Evolutionary conservation across 2,797 vertebrate species (phyloP).

Genomic region (Microctenopoma lineatum): DNA sequence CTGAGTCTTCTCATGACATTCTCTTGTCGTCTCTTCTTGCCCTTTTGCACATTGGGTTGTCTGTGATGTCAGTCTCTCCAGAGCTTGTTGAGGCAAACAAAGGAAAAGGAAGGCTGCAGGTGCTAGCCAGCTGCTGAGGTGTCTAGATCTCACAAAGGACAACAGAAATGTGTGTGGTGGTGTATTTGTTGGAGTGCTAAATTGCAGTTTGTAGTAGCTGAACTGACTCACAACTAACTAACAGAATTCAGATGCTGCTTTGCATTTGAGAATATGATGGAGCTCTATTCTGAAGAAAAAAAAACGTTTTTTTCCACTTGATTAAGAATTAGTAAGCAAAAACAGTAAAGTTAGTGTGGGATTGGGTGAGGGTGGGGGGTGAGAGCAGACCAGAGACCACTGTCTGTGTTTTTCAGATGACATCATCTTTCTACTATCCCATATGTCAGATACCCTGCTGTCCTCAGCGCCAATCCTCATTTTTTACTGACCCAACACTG

Average conservation of each 20-base stretch:
- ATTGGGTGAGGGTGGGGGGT: conserved; percentile 48
- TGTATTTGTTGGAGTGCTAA: conserved; percentile 14
- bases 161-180: conserved; percentile 40
- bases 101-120: conserved; percentile 78
- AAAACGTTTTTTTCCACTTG: conserved; percentile 68
- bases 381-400: conserved; percentile 74
- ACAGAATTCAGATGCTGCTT: conserved; percentile 24
- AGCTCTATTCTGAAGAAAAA: conserved; percentile 67
- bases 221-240: conserved; percentile 15
- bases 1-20: conserved; percentile 35
- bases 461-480: conserved; percentile 67
- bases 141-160: conserved; percentile 60
- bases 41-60: conserved; percentile 56
- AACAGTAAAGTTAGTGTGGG: conserved; percentile 43
- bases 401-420: conserved; percentile 83
- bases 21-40: conserved; percentile 24
- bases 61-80: conserved; percentile 79
- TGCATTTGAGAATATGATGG: conserved; percentile 42
- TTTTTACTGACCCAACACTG: conserved; percentile 63
- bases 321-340: conserved; percentile 77
- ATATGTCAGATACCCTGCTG: conserved; percentile 79
- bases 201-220: conserved; percentile 36
- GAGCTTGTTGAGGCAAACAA: conserved; percentile 76
- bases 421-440: conserved; percentile 83
- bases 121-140: conserved; percentile 76